Base-by-base conservation (phyloP, 2,797 vertebrate species). In the Tenualosa ilisha region DNA sequence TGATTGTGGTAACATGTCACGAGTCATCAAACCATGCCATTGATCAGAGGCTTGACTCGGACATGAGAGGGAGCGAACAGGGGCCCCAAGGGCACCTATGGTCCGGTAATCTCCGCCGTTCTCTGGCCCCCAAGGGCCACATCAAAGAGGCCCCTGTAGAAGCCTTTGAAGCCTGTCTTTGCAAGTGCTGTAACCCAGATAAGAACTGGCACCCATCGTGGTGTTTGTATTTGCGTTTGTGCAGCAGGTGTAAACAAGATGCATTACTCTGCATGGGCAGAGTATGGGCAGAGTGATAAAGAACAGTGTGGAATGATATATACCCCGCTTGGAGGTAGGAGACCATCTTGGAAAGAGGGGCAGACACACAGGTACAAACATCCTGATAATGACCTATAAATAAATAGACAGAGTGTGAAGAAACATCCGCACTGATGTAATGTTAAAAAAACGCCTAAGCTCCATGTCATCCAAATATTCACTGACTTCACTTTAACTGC, bases 101-200 rank as follows among this genome's bases (percentile, higher is more conserved):
- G 81, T 79, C 40, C 13, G 12, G 68, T 15, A 75, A 31, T 84
- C 65, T 83, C 46, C 54, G 54, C 83, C 61, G 20, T 53, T 86
- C 68, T 53, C 3, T 11, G 40, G 82, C 59, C 84, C 82, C 50
- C 43, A 24, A 59, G 82, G 83, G 86, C 46, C 79, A 82, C 43
- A 85, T 82, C 82, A 84, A 85, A 87, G 49, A 49, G 50, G 68
- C 68, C 68, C 49, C 13, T 56, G 81, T 56, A 22, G 65, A 43
- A 20, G 63, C 31, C 53, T 88, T 82, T 86, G 43, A 89, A 86
- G 51, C 65, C 83, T 56, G 24, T 56, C 50, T 87, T 84, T 88
- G 82, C 85, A 83, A 81, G 86, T 86, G 85, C 85, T 84, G 86
- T 82, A 81, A 40, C 63, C 40, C 53, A 17, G 50, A 87, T 83